These are phyloP conservation scores for Petrolisthes cinctipes DNA, from an alignment of 2,888 invertebrate species.

Conservation along the genomic window DNA sequence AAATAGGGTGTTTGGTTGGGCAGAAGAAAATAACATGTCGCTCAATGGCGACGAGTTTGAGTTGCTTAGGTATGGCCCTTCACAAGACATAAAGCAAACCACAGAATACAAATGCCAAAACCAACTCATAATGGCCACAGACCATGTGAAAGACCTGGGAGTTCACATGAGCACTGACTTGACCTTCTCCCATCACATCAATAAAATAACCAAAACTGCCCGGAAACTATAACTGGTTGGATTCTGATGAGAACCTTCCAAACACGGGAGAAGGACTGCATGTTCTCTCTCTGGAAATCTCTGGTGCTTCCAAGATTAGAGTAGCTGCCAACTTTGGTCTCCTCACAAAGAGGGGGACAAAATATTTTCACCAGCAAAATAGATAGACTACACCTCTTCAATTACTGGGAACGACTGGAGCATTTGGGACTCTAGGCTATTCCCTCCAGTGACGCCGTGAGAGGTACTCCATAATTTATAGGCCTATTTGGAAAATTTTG, in stretches of 20 bases:
- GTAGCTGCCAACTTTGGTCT: background rate
- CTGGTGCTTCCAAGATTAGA: background rate
- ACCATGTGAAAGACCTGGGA: slow-evolving; percentile 1
- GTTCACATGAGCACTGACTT: background rate
- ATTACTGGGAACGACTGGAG: background rate
- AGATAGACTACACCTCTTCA: background rate
- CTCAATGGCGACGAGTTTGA: no score
- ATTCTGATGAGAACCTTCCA: background rate
- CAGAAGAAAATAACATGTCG: no score
- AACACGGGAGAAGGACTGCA: background rate
- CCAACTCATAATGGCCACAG: background rate
- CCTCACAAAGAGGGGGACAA: background rate
- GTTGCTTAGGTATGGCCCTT: background rate
- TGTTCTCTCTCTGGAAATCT: background rate
- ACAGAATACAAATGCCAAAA: slow-evolving; percentile 11
- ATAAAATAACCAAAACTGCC: background rate
- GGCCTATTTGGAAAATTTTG: slow-evolving; percentile 18
- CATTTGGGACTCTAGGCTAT: background rate
- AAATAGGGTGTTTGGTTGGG: no score
- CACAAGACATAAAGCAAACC: background rate
- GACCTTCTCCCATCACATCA: background rate
- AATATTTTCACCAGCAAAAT: background rate
- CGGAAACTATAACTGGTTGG: background rate
- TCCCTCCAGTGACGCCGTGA: no score
- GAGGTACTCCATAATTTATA: background rate